These are phyloP conservation scores for Scalopus aquaticus DNA, from an alignment of 2,113 vertebrate species.

Conservation along the genomic window DNA sequence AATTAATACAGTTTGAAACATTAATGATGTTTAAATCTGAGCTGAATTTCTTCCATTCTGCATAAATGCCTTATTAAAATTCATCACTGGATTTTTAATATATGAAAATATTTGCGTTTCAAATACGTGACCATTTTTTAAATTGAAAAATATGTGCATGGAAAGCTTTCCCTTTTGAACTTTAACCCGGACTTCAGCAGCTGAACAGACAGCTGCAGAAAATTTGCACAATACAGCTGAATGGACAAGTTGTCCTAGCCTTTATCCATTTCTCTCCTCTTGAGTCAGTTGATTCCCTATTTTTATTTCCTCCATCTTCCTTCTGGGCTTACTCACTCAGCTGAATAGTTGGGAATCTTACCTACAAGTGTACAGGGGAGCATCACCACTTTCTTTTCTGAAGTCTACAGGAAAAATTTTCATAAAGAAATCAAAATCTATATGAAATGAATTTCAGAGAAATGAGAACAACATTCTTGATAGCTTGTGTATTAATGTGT, in stretches of 20 bases:
- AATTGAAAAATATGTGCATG: slow-evolving; percentile 43
- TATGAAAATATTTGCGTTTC: slow-evolving; percentile 52
- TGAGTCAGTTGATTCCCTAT: slow-evolving; percentile 31
- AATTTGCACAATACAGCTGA: slow-evolving; percentile 54
- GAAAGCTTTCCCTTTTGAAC: slow-evolving; percentile 57
- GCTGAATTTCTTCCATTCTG: slow-evolving; percentile 14
- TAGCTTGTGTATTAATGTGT: neutral
- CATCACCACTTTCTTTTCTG: neutral
- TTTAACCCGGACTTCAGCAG: slow-evolving; percentile 67
- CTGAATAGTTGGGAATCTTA: slow-evolving; percentile 11
- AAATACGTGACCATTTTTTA: slow-evolving; percentile 29
- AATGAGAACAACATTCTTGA: neutral
- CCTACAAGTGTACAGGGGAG: neutral
- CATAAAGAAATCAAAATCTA: slow-evolving; percentile 47
- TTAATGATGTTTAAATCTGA: slow-evolving; percentile 34
- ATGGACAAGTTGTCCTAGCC: slow-evolving; percentile 21
- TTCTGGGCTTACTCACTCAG: slow-evolving; percentile 7
- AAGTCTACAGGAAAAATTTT: neutral
- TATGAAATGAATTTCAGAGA: slow-evolving; percentile 33
- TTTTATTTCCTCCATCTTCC: slow-evolving; percentile 33
- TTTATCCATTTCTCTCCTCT: slow-evolving; percentile 37
- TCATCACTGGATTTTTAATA: slow-evolving; percentile 25
- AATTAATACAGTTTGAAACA: slow-evolving; percentile 48
- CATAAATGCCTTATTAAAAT: slow-evolving; percentile 45
- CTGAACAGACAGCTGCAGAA: slow-evolving; percentile 65